Percentiles rank a stretch among this genome's conserved stretches.
phyloP scores from a whole-genome alignment of 2,113 vertebrate genomes.

The Trochalopteron elliotii region DNA sequence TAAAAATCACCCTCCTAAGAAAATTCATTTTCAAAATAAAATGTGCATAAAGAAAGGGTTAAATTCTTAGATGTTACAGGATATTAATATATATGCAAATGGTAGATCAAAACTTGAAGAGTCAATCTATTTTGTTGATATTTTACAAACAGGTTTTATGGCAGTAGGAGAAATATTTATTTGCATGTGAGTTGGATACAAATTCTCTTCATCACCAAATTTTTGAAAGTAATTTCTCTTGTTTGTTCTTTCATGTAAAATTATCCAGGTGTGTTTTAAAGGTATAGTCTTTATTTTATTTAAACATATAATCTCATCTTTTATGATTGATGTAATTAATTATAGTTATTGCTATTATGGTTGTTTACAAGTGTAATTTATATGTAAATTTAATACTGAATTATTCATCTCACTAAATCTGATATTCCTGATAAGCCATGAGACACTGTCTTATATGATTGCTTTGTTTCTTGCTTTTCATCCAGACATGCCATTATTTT shows the following conservation, averaged over 20 bases:
- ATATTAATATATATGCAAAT: background rate
- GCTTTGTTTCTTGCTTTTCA: background rate
- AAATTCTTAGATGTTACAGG: background rate
- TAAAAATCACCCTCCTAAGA: background rate
- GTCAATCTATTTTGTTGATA: background rate
- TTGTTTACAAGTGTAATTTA: background rate
- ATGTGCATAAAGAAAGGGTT: background rate
- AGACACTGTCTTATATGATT: background rate
- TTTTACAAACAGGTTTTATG: background rate
- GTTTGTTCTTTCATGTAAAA: background rate
- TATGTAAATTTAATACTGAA: constrained; percentile 38
- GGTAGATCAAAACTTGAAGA: background rate
- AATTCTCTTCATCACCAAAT: background rate
- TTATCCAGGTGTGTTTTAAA: background rate
- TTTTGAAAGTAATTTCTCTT: background rate
- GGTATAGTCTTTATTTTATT: background rate
- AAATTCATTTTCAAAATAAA: background rate
- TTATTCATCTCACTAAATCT: constrained; percentile 18
- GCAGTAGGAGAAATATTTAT: background rate
- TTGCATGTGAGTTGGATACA: background rate
- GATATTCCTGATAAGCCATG: background rate
- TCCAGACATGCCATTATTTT: background rate
- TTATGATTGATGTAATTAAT: background rate
- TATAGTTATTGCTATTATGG: background rate
- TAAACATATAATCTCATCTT: background rate